Evolutionary conservation across 2,888 invertebrate genomes (phyloP), one percentile per base, ranked within the genome.

Genomic region (Pollenia labialis): DNA sequence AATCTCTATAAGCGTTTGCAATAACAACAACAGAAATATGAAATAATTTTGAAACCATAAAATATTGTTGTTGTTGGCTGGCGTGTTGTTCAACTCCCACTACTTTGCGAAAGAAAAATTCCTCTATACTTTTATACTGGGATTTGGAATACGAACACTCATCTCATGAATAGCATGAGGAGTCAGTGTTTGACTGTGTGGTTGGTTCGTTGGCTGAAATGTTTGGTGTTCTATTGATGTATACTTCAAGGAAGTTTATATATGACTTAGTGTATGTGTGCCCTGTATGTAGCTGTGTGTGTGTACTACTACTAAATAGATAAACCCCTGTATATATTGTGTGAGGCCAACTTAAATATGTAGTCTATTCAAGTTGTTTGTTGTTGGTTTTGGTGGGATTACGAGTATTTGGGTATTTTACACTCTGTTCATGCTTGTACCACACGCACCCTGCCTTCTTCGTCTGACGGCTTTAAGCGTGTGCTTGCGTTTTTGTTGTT

Each of bases 1-100:
- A 87, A 87, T 84, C 87, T 84, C 68, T 64, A 84, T 87, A 87
- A 84, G 87, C 84, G 60, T 23, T 46, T 60, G n/a, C 42, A 68
- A 74, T 52, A 81, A 44, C 52, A 64, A 64, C n/a, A 75, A 18
- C 32, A 64, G 60, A 58, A 60, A 60, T 69, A 74, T 64, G 81
- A 46, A 85, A 72, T 62, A 66, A 60, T 52, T 75, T 82, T 54
- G 40, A 72, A 66, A 40, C 11, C 48, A 74, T 66, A 46, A 80
- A 80, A 44, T 18, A 7, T 69, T 46, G 42, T 50, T 80, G n/a
- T n/a, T 10, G 12, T 58, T 77, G 68, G 12, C 42, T 23, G 54
- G 54, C 44, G 23, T 44, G 23, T 66, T 66, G 11, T 18, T 46
- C 54, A 54, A 40, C 62, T 62, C 62, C 80, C 72, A 72, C 81